Base-by-base conservation (phyloP, 2,113 vertebrate genomes). In the Tinamus guttatus region DNA sequence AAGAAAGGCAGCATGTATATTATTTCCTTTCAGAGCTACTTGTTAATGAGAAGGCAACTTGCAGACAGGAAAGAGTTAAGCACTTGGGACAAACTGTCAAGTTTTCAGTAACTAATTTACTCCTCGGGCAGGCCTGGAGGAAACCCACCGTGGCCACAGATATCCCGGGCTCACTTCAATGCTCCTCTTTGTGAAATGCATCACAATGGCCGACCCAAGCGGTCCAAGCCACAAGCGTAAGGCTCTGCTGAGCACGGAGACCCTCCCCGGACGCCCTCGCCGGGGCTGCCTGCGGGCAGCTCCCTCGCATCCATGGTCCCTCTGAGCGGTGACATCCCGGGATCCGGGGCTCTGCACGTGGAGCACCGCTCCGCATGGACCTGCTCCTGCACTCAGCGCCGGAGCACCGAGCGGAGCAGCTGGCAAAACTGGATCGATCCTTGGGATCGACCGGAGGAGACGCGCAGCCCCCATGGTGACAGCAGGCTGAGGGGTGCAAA, bases 21-120 rank as follows among this genome's bases (percentile, higher is more conserved):
- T 79, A 64, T 89, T 95, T 89, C 85, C 88, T 94, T 91, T 89
- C 85, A 85, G 94, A 97, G 93, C 32, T 45, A 58, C 75, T 95
- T 80, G 51, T 59, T 63, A 45, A 52, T 69, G 77, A 80, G 90
- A 81, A 87, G 56, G 28, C 54, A 81, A 11, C 54, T 93, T 88
- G 49, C 67, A 64, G 84, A 83, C 41, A 83, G 54, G 54, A 95
- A 95, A 81, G 94, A 85, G 95, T 97, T 96, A 97, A 96, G 40
- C 64, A 49, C n/a, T 71, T 5, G 8, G 90, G 65, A 88, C 40
- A 91, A 89, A 81, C 84, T 93, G 92, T 93, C 77, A 95, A 93
- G 63, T 95, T 96, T 97, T 95, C 85, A 92, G 93, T 96, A 95
- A 97, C 96, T 95, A 93, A 96, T 96, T 96, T 93, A 96, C 82